phyloP scores from a whole-genome alignment of 2,797 vertebrate genomes.

The Poecilia gillii region DNA sequence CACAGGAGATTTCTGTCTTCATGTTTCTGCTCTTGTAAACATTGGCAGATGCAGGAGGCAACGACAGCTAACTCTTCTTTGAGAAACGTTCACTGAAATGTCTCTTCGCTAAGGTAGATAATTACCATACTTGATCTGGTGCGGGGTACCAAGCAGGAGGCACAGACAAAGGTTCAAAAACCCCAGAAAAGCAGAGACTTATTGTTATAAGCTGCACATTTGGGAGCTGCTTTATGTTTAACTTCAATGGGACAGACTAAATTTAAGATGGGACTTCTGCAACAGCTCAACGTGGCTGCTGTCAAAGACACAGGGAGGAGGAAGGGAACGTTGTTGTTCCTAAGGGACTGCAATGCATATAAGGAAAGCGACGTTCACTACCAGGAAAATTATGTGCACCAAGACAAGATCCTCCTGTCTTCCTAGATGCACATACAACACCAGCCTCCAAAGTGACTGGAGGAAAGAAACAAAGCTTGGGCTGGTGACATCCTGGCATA shows the following conservation, averaged over 20 bases:
- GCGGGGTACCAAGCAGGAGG: constrained; percentile 21
- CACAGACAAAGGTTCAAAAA: constrained; percentile 47
- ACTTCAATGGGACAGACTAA: constrained; percentile 45
- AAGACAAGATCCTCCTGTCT: constrained; percentile 53
- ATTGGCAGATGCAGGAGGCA: constrained; percentile 45
- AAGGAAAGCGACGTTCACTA: constrained; percentile 56
- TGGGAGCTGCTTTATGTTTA: constrained; percentile 55
- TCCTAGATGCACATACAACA: constrained; percentile 61
- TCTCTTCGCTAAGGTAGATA: constrained; percentile 33
- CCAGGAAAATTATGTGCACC: constrained; percentile 53
- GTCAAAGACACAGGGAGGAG: constrained; percentile 54
- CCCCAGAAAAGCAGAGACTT: constrained; percentile 16
- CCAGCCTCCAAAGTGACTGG: constrained; percentile 46
- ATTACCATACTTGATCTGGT: constrained; percentile 40
- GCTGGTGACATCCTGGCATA: constrained; percentile 39
- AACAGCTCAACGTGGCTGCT: constrained; percentile 65
- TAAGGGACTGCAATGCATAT: constrained; percentile 54
- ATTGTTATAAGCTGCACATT: constrained; percentile 33
- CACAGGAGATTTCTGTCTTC: constrained; percentile 27
- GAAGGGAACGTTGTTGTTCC: constrained; percentile 57
- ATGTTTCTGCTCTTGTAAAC: constrained; percentile 35
- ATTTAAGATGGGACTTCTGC: constrained; percentile 57
- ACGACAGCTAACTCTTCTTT: constrained; percentile 62
- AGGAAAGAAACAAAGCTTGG: constrained; percentile 36
- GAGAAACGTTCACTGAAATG: constrained; percentile 39